phyloP scores from a whole-genome alignment of 2,113 vertebrate species.

The Limnothrissa miodon region DNA sequence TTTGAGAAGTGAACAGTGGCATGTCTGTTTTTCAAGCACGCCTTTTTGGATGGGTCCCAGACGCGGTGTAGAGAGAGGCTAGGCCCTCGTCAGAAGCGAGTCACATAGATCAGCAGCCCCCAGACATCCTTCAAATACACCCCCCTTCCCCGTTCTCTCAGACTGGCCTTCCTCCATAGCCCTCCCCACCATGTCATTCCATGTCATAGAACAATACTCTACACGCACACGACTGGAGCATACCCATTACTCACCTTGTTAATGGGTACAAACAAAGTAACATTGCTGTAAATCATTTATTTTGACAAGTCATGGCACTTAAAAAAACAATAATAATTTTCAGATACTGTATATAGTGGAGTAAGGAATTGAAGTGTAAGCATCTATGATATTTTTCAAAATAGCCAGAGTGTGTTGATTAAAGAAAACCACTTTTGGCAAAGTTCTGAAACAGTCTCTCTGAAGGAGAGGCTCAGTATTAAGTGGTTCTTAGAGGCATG shows the following conservation, averaged over 20 bases:
- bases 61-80: conserved; percentile 55
- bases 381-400: not conserved
- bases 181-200: not conserved
- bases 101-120: conserved; percentile 25
- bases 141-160: not conserved
- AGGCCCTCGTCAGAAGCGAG: conserved; percentile 64
- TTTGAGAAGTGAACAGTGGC: conserved; percentile 70
- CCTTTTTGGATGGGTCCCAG: conserved; percentile 68
- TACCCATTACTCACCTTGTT: not conserved
- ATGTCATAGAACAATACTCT: not conserved
- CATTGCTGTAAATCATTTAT: not conserved
- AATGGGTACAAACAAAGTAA: not conserved
- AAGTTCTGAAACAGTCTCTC: not conserved
- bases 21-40: conserved; percentile 70
- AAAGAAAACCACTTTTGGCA: not conserved
- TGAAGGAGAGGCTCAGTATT: not conserved
- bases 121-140: not conserved
- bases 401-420: no score
- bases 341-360: not conserved
- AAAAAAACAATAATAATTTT: not conserved
- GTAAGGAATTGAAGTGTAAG: not conserved
- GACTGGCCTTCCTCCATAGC: not conserved
- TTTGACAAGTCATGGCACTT: not conserved
- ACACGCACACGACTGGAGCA: not conserved
- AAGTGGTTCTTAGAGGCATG: not conserved